phyloP scores from a whole-genome alignment of 30 jellyfish, hydroid and myxozoan genomes.

The Mastigias papua region DNA sequence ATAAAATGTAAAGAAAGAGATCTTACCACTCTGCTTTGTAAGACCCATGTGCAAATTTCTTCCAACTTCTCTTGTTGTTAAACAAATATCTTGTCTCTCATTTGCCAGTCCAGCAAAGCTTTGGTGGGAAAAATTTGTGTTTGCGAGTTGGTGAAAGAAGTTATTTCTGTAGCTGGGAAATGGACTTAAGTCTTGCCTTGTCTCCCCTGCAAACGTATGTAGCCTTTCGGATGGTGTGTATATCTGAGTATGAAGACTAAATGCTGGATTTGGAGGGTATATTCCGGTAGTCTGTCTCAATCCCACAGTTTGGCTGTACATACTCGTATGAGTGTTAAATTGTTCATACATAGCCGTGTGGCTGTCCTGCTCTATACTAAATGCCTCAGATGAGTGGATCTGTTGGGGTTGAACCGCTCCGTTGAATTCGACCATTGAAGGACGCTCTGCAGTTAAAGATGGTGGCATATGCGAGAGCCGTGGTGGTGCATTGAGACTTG shows the following conservation, averaged over 20 bases:
- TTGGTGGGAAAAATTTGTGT: constrained; percentile 68
- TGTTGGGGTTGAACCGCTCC: constrained; percentile 77
- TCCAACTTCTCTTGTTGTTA: constrained; percentile 64
- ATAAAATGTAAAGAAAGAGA: background rate
- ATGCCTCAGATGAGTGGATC: constrained; percentile 63
- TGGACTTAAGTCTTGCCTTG: constrained; percentile 62
- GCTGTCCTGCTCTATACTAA: constrained; percentile 57
- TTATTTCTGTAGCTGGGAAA: constrained; percentile 70
- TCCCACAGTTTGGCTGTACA: constrained; percentile 58
- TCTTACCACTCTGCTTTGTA: constrained; percentile 76
- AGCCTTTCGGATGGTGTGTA: constrained; percentile 78
- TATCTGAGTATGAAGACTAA: constrained; percentile 73
- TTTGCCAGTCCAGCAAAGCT: constrained; percentile 62
- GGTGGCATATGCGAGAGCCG: constrained; percentile 95
- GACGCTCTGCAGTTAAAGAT: constrained; percentile 80
- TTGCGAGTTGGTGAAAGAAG: constrained; percentile 67
- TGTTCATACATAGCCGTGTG: constrained; percentile 68
- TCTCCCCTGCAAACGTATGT: constrained; percentile 55
- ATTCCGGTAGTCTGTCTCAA: constrained; percentile 71
- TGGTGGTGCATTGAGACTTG: constrained; percentile 84
- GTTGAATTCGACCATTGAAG: constrained; percentile 86
- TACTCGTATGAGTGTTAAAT: constrained; percentile 56
- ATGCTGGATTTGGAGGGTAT: constrained; percentile 76
- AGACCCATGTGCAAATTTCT: constrained; percentile 69
- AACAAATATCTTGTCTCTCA: constrained; percentile 77